A percentile compares a stretch with the other conserved stretches of the same genome.
phyloP scores from a whole-genome alignment of 1,140 invertebrate species.

The Drosophila auraria region DNA sequence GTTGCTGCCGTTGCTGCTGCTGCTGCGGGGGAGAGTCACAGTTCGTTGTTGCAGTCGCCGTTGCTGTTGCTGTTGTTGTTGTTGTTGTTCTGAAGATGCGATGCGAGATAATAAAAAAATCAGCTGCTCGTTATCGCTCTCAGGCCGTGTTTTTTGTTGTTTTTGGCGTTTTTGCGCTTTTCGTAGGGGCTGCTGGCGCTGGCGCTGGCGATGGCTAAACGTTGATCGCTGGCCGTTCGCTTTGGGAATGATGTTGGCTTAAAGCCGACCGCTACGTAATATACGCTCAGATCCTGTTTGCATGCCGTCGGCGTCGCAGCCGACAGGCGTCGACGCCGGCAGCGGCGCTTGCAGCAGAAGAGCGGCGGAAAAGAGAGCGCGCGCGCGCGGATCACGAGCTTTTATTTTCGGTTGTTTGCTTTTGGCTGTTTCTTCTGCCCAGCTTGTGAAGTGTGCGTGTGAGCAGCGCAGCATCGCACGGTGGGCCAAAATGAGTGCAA shows the following conservation, averaged over 20 bases:
- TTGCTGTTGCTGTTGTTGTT: slow-evolving; percentile 20
- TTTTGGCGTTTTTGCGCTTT: slow-evolving; percentile 3
- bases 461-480: slow-evolving; percentile 38
- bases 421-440: slow-evolving; percentile 27
- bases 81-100: slow-evolving; percentile 31
- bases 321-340: slow-evolving; percentile 23
- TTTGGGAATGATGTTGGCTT: slow-evolving; percentile 82
- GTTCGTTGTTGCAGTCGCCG: slow-evolving; percentile 22
- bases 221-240: slow-evolving; percentile 69
- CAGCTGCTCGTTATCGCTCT: slow-evolving; percentile 68
- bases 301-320: slow-evolving; percentile 65
- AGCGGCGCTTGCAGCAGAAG: slow-evolving; percentile 24
- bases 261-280: slow-evolving; percentile 81
- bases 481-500: slow-evolving; percentile 21
- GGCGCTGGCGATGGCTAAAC: slow-evolving; percentile 38
- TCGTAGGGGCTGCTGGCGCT: slow-evolving; percentile 39
- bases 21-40: slow-evolving; percentile 40
- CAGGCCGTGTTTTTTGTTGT: slow-evolving; percentile 39
- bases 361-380: slow-evolving; percentile 28
- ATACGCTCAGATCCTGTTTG: slow-evolving; percentile 84
- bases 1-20: slow-evolving; percentile 15
- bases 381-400: slow-evolving; percentile 46
- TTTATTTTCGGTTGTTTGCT: slow-evolving; percentile 44
- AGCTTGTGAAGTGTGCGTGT: slow-evolving; percentile 18
- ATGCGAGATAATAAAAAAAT: slow-evolving; percentile 58